Conservation (phyloP, 2,797 vertebrate species). For the Danio tinwini region DNA sequence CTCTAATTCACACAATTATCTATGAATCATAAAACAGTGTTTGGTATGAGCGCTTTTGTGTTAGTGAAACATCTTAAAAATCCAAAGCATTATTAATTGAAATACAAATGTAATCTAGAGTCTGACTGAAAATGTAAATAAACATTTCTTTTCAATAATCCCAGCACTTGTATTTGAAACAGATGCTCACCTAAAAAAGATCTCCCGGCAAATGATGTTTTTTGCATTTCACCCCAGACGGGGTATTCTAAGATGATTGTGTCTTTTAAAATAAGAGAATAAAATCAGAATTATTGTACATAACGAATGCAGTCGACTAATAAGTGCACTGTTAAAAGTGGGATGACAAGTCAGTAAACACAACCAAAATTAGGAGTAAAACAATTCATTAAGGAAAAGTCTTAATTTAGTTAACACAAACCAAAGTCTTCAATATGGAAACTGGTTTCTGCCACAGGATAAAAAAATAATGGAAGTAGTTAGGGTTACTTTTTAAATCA, state of each 20-base stretch:
- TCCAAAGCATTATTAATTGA: not conserved
- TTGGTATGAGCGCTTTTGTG: slow-evolving; percentile 2
- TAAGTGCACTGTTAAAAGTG: slow-evolving; percentile 4
- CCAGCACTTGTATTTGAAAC: not conserved
- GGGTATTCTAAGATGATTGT: not conserved
- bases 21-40: slow-evolving; percentile 14
- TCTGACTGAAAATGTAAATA: not conserved
- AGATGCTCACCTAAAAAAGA: not conserved
- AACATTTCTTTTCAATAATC: not conserved
- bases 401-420: slow-evolving; percentile 7
- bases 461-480: no score
- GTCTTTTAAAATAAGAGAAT: not conserved
- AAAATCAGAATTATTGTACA: not conserved
- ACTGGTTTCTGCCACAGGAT: no score
- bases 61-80: not conserved
- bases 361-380: slow-evolving; percentile 5
- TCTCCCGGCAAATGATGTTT: slow-evolving; percentile 8
- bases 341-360: slow-evolving; percentile 27
- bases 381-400: slow-evolving; percentile 11
- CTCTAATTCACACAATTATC: slow-evolving; percentile 2
- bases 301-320: not conserved
- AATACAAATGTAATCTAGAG: not conserved
- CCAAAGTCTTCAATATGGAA: slow-evolving; percentile 9
- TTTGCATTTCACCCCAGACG: not conserved
- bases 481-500: no score